Conservation (phyloP, 2,113 vertebrate genomes). For the Clarias gariepinus region DNA sequence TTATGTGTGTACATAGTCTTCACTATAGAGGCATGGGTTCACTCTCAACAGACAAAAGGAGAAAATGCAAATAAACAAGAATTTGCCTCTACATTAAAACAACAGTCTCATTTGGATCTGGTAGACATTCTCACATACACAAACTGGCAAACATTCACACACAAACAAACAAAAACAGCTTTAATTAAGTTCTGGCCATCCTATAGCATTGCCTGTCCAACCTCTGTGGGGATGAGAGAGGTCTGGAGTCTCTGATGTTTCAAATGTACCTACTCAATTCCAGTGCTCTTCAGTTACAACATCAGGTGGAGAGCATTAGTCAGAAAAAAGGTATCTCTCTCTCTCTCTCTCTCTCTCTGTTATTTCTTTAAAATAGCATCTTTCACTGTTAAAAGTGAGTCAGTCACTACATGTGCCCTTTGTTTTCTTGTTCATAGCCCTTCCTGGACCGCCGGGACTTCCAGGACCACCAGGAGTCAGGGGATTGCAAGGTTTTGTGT, state of each 20-base stretch:
- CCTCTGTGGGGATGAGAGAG: conserved; percentile 28
- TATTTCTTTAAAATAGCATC: background rate
- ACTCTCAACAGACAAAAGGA: conserved; percentile 12
- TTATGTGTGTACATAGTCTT: conserved; percentile 38
- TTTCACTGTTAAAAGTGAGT: background rate
- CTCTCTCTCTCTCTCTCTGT: background rate
- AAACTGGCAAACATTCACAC: background rate
- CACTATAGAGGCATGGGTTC: conserved; percentile 43
- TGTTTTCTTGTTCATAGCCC: conserved; percentile 10
- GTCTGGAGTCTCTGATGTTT: conserved; percentile 26
- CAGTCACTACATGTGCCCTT: background rate
- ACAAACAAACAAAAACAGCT: background rate
- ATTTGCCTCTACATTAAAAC: background rate
- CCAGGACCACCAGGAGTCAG: conserved; percentile 6
- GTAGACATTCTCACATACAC: conserved; percentile 10
- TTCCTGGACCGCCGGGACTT: conserved; percentile 37
- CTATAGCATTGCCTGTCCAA: conserved; percentile 33
- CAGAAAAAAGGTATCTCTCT: conserved; percentile 4
- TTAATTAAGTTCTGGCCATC: background rate
- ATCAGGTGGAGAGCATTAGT: conserved; percentile 25
- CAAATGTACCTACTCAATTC: conserved; percentile 41
- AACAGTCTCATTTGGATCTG: conserved; percentile 7
- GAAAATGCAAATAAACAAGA: background rate
- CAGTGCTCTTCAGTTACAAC: conserved; percentile 10
- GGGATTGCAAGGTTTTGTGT: background rate